Evolutionary conservation across 2,113 vertebrate species (phyloP).

Genomic region (Mandrillus leucophaeus): DNA sequence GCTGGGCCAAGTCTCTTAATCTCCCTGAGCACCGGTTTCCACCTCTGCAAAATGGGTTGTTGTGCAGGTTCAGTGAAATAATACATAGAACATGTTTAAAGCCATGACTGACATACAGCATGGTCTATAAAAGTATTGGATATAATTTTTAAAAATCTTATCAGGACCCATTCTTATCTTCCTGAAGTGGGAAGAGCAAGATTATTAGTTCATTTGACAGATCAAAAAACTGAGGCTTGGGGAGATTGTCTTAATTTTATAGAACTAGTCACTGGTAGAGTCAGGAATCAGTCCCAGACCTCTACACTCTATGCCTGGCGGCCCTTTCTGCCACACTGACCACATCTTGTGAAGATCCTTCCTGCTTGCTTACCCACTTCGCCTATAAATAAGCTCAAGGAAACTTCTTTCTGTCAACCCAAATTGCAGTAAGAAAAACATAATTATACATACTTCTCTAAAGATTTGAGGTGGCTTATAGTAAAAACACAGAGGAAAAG

Average conservation of each 20-base stretch:
- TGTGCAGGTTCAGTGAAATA: neutral
- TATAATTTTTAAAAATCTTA: neutral
- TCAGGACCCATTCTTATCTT: neutral
- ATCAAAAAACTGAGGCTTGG: neutral
- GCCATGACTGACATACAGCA: neutral
- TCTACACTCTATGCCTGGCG: conserved; percentile 68
- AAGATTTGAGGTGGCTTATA: conserved; percentile 58
- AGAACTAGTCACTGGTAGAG: neutral
- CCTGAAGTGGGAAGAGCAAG: neutral
- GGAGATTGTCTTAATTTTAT: neutral
- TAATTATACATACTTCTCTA: conserved; percentile 64
- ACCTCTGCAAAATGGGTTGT: neutral
- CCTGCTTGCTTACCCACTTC: neutral
- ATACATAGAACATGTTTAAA: neutral
- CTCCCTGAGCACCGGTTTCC: neutral
- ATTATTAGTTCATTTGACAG: conserved; percentile 21
- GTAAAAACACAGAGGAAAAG: conserved; percentile 66
- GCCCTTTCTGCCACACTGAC: conserved; percentile 54
- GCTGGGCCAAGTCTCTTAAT: neutral
- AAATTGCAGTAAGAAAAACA: conserved; percentile 64
- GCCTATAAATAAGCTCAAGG: conserved; percentile 79
- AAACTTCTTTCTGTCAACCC: conserved; percentile 77
- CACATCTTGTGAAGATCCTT: neutral
- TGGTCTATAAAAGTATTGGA: neutral
- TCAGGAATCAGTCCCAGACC: conserved; percentile 66